Evolutionary conservation across 2,113 vertebrate species (phyloP).

Genomic region (Sterrhoptilus dennistouni): DNA sequence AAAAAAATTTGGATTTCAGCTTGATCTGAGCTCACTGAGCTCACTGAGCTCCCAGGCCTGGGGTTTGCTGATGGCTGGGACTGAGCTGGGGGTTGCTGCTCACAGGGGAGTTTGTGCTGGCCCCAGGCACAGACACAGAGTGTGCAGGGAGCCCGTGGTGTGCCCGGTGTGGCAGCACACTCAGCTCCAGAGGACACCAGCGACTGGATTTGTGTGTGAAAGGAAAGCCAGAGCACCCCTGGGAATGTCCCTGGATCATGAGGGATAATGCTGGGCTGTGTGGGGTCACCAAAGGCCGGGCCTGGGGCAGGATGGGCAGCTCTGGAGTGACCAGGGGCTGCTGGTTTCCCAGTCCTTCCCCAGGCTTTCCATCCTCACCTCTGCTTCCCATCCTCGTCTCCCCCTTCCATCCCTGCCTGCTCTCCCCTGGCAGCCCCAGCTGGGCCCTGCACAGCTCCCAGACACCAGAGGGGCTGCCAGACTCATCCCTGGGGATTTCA

Average conservation of each 20-base stretch:
- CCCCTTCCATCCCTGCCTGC: background rate
- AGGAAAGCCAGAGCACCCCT: background rate
- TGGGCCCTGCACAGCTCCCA: background rate
- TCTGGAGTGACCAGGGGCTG: background rate
- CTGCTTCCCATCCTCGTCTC: background rate
- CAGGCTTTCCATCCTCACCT: background rate
- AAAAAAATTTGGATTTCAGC: background rate
- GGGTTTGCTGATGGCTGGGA: background rate
- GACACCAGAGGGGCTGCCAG: background rate
- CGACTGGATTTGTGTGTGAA: background rate
- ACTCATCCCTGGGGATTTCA: rapidly evolving
- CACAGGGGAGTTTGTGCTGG: background rate
- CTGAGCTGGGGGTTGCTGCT: background rate
- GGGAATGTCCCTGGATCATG: background rate
- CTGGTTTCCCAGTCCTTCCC: background rate
- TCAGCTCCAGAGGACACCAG: rapidly evolving
- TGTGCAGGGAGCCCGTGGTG: rapidly evolving
- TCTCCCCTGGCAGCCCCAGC: background rate
- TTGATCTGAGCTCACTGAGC: background rate
- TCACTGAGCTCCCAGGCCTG: background rate
- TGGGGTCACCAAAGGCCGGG: background rate
- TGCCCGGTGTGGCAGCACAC: rapidly evolving
- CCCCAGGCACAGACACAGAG: background rate
- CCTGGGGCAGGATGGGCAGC: no score
- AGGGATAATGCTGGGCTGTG: background rate